These are phyloP conservation scores for Sinocyclocheilus grahami DNA, from an alignment of 2,113 vertebrate species.

Conservation along the genomic window DNA sequence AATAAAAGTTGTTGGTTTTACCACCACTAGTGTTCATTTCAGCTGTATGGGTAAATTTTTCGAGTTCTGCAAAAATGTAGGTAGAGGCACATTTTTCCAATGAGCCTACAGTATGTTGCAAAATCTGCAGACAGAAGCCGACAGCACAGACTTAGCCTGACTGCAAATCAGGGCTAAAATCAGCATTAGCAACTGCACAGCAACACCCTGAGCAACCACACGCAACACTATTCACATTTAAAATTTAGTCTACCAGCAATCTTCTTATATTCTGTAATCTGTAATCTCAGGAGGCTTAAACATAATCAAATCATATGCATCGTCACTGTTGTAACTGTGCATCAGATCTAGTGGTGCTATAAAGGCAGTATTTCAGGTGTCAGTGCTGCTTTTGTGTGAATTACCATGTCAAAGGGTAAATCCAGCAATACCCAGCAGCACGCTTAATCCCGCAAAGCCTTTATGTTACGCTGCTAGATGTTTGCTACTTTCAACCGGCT, in stretches of 20 bases:
- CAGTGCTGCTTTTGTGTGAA: slow-evolving; percentile 30
- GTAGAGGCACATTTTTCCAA: not conserved
- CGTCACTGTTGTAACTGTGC: not conserved
- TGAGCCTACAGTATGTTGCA: not conserved
- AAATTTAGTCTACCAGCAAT: not conserved
- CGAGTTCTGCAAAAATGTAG: not conserved
- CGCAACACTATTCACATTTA: not conserved
- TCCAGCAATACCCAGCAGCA: slow-evolving; percentile 35
- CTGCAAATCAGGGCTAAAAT: not conserved
- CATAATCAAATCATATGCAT: slow-evolving; percentile 14
- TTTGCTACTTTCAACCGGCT: slow-evolving; percentile 22
- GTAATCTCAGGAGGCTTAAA: not conserved
- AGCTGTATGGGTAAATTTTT: too few species aligned
- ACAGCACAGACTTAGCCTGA: not conserved
- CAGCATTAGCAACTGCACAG: not conserved
- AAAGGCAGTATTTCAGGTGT: not conserved
- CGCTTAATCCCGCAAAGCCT: slow-evolving; percentile 6
- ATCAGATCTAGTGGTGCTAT: not conserved
- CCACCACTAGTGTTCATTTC: too few species aligned
- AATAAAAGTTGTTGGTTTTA: too few species aligned
- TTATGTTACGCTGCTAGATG: slow-evolving; percentile 42
- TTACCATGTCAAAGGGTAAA: slow-evolving; percentile 49
- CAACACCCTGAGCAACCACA: slow-evolving; percentile 11
- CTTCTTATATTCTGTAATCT: not conserved
- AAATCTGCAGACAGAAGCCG: not conserved